A percentile compares a stretch with the other conserved stretches of the same genome.
phyloP scores from a whole-genome alignment of 2,797 vertebrate genomes.

The Lophotriccus pileatus region DNA sequence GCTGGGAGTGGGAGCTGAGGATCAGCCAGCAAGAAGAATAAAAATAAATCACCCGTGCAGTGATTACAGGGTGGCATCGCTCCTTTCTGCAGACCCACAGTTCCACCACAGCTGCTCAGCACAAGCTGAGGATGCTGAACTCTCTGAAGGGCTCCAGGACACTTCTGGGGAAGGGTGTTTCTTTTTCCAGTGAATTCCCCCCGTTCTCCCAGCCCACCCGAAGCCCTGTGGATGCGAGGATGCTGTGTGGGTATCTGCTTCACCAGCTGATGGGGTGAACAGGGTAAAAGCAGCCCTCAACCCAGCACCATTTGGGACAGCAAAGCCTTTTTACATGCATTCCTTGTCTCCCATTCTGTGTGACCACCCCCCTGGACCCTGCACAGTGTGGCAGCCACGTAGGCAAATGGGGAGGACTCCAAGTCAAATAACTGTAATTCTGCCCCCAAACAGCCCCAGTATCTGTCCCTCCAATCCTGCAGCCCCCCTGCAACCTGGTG shows the following conservation, averaged over 20 bases:
- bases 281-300: neutral
- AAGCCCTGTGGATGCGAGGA: neutral
- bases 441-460: neutral
- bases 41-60: neutral
- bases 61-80: neutral
- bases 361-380: neutral
- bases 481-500: accelerated
- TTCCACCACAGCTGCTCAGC: slow-evolving; percentile 32
- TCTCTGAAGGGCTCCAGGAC: neutral
- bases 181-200: neutral
- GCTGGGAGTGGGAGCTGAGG: neutral
- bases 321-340: neutral
- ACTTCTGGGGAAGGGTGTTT: neutral
- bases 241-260: neutral
- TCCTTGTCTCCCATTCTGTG: no score
- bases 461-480: neutral
- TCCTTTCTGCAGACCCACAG: neutral
- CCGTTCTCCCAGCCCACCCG: accelerated
- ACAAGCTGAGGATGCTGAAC: neutral
- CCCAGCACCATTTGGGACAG: neutral
- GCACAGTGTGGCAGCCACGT: accelerated
- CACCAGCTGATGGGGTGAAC: accelerated
- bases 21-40: neutral
- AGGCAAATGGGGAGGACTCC: accelerated
- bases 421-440: neutral